A percentile compares a stretch with the other conserved stretches of the same genome.
phyloP scores from a whole-genome alignment of 35 echinoderm and acorn worm species.

The Eucidaris tribuloides region DNA sequence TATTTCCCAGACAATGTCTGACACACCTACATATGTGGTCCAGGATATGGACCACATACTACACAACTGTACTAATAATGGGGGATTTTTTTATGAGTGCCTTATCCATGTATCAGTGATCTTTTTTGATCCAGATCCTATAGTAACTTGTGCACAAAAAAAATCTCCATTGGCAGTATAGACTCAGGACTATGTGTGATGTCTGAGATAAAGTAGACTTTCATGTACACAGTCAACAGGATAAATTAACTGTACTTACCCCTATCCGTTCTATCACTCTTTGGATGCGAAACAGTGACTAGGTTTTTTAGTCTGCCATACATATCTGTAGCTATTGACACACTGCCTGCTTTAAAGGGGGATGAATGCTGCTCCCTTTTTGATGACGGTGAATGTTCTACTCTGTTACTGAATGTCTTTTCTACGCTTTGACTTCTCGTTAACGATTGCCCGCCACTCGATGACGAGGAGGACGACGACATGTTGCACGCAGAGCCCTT shows the following conservation, averaged over 20 bases:
- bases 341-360: slow-evolving; percentile 19
- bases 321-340: slow-evolving; percentile 90
- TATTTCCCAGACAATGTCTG: not conserved
- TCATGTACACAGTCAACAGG: not conserved
- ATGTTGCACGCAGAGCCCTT: not conserved
- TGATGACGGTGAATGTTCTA: slow-evolving; percentile 21
- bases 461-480: not conserved
- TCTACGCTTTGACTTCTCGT: not conserved
- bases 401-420: slow-evolving; percentile 3
- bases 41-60: too few species aligned
- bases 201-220: not conserved
- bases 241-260: slow-evolving; percentile 23
- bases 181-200: too few species aligned
- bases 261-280: not conserved
- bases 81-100: too few species aligned
- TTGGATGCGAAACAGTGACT: slow-evolving; percentile 39
- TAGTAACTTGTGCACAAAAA: too few species aligned
- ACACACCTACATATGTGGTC: too few species aligned
- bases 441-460: not conserved
- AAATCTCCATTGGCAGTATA: too few species aligned
- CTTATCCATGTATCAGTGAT: too few species aligned
- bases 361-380: not conserved
- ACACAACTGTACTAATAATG: too few species aligned
- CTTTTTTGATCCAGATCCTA: too few species aligned
- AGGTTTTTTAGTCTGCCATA: slow-evolving; percentile 91